Conservation (phyloP, 2,113 vertebrate species). For the Takifugu bimaculatus region DNA sequence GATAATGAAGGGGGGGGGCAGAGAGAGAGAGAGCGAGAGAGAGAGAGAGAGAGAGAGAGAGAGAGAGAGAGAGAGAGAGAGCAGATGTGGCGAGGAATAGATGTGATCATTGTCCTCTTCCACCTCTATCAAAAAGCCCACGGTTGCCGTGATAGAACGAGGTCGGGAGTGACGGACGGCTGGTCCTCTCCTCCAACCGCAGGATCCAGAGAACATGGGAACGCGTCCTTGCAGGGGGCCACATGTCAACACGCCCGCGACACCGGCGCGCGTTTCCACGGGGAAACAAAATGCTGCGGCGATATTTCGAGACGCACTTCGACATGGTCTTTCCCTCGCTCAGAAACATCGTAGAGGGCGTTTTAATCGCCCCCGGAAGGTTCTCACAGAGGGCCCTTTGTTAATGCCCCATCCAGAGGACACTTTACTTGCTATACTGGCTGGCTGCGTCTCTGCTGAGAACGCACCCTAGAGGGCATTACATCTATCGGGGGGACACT, state of each 20-base stretch:
- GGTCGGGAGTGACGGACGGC: slow-evolving; percentile 30
- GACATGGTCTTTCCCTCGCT: no score
- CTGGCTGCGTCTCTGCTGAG: no score
- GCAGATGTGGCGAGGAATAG: slow-evolving; percentile 23
- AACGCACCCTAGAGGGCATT: no score
- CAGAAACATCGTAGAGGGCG: no score
- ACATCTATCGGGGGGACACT: no score
- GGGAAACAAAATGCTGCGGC: no score
- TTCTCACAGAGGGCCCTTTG: no score
- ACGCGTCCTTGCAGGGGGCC: no score
- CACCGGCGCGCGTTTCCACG: background rate
- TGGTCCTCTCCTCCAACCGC: slow-evolving; percentile 5
- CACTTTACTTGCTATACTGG: no score
- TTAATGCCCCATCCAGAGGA: no score
- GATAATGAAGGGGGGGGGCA: slow-evolving; percentile 21
- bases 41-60: slow-evolving; percentile 23
- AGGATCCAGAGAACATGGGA: background rate
- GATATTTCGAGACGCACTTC: background rate
- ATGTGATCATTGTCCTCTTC: slow-evolving; percentile 34
- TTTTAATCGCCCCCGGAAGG: no score
- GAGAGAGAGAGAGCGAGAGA: slow-evolving; percentile 29
- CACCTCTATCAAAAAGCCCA: slow-evolving; percentile 34
- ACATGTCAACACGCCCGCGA: background rate
- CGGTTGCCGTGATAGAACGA: slow-evolving; percentile 31
- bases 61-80: slow-evolving; percentile 4